Conservation (phyloP, 1,140 invertebrate species). For the Melipona quadrifasciata region DNA sequence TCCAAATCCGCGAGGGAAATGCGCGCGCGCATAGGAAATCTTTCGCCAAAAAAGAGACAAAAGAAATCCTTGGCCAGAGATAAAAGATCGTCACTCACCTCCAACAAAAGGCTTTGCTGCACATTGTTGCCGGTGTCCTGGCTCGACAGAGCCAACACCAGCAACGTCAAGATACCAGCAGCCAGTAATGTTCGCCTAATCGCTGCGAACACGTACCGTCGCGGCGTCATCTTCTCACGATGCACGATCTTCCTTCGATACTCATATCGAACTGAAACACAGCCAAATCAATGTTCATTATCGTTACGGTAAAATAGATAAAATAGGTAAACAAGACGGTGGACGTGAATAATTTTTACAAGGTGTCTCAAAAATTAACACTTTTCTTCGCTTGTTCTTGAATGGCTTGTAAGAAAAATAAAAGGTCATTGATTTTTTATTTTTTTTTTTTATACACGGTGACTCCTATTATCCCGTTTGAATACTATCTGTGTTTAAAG, state of each 20-base stretch:
- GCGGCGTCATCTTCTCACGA: constrained; percentile 80
- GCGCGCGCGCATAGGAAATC: neutral
- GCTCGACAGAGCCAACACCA: constrained; percentile 75
- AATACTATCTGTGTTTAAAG: too few relatives aligned
- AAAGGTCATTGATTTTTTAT: too few relatives aligned
- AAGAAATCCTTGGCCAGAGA: constrained; percentile 9
- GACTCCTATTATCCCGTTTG: too few relatives aligned
- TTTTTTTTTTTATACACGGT: too few relatives aligned
- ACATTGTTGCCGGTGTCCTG: constrained; percentile 75
- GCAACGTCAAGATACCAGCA: constrained; percentile 74
- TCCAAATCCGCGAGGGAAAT: constrained; percentile 3
- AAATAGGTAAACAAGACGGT: neutral
- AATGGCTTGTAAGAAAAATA: too few relatives aligned
- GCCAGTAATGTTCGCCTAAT: constrained; percentile 75
- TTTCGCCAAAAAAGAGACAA: neutral
- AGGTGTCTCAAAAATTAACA: too few relatives aligned
- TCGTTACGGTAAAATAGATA: neutral
- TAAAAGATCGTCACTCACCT: constrained; percentile 68
- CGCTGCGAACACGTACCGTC: constrained; percentile 77
- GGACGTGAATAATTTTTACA: neutral
- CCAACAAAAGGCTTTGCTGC: constrained; percentile 68
- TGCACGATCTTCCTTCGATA: constrained; percentile 75
- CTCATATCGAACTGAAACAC: constrained; percentile 79
- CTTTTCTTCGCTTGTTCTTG: too few relatives aligned
- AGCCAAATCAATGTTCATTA: neutral